Evolutionary conservation across 2,113 vertebrate species (phyloP).

Genomic region (Erythrocercus mccallii): DNA sequence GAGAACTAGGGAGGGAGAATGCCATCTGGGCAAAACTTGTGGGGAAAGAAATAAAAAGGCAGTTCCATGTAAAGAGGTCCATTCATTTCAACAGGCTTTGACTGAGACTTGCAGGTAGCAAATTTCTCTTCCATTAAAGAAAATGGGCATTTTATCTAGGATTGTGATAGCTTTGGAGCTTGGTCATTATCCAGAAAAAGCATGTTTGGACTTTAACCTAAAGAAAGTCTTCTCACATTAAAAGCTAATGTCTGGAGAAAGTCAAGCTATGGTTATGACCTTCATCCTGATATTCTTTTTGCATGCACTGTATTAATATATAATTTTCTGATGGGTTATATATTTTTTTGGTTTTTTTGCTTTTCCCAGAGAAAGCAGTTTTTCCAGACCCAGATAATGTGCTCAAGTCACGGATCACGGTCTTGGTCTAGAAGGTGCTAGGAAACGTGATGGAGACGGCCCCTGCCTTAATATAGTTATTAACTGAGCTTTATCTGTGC

Average conservation of each 20-base stretch:
- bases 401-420: not conserved
- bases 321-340: not conserved
- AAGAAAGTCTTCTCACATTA: not conserved
- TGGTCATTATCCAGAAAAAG: not conserved
- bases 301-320: not conserved
- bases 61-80: not conserved
- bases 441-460: rapidly evolving
- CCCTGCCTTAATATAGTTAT: not conserved
- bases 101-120: not conserved
- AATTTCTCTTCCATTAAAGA: not conserved
- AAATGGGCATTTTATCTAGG: not conserved
- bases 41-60: not conserved
- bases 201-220: not conserved
- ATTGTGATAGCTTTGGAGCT: not conserved
- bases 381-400: not conserved
- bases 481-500: not conserved
- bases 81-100: not conserved
- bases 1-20: not conserved
- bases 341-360: not conserved
- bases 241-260: not conserved
- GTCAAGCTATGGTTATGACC: not conserved
- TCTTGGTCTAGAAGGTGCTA: not conserved
- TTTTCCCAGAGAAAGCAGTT: not conserved
- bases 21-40: not conserved
- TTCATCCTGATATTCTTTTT: not conserved